These are phyloP conservation scores for Parazoanthus atlanticus DNA, from an alignment of 92 coral and sea anemone genomes.

Conservation along the genomic window DNA sequence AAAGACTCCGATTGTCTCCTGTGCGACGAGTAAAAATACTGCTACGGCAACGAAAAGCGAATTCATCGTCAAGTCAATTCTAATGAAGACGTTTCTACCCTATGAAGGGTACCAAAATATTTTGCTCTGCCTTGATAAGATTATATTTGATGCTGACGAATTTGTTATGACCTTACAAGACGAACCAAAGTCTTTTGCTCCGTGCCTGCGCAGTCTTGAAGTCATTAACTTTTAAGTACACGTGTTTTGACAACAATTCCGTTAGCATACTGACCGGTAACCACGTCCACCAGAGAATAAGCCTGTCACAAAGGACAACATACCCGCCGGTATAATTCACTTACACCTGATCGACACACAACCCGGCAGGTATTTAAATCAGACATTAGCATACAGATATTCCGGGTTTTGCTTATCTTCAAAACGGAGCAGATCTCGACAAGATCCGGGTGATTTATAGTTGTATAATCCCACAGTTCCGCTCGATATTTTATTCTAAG, in stretches of 20 bases:
- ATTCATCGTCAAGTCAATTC: neutral
- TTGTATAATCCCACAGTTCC: neutral
- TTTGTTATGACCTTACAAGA: neutral
- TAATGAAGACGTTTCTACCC: neutral
- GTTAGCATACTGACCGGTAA: constrained; percentile 20
- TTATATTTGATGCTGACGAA: neutral
- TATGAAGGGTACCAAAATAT: neutral
- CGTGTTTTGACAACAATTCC: constrained; percentile 51
- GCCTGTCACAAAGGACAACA: constrained; percentile 8
- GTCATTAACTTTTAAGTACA: constrained; percentile 56
- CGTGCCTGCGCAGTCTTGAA: constrained; percentile 31
- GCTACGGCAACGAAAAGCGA: neutral
- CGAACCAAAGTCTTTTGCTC: neutral
- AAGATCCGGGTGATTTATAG: neutral
- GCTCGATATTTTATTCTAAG: too few relatives aligned
- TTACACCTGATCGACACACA: neutral
- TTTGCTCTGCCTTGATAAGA: neutral
- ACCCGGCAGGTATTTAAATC: constrained; percentile 13
- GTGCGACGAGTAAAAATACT: constrained; percentile 14
- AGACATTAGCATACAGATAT: neutral
- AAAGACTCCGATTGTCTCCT: constrained; percentile 12
- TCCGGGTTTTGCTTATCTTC: neutral
- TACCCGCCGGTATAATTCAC: constrained; percentile 3
- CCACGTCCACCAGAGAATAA: neutral
- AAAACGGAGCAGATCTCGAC: neutral